phyloP scores from a whole-genome alignment of 2,797 vertebrate species.

The Notolepis coatsorum region DNA sequence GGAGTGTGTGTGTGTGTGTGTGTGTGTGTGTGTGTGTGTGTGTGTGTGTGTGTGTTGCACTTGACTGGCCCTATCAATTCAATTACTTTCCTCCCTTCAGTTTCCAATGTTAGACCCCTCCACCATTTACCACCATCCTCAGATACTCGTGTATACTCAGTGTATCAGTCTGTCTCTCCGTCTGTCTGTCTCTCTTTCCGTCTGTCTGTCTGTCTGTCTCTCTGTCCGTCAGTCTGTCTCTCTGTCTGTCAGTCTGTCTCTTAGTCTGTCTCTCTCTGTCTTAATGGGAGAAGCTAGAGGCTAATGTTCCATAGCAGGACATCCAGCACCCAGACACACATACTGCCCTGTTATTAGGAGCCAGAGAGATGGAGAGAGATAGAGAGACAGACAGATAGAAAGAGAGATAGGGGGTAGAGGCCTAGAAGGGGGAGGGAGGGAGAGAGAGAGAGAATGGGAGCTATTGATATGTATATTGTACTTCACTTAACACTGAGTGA shows the following conservation, averaged over 20 bases:
- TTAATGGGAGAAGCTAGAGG: constrained; percentile 69
- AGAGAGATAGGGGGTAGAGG: too few relatives aligned
- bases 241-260: constrained; percentile 36
- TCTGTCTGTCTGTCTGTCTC: constrained; percentile 23
- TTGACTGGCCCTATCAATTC: constrained; percentile 79
- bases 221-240: constrained; percentile 34
- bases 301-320: constrained; percentile 79
- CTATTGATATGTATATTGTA: too few relatives aligned
- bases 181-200: constrained; percentile 31
- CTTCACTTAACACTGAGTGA: too few relatives aligned
- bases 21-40: constrained; percentile 36
- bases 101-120: constrained; percentile 57
- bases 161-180: background rate
- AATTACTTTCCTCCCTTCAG: constrained; percentile 65
- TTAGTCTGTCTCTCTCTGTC: constrained; percentile 58
- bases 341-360: constrained; percentile 71
- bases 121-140: constrained; percentile 29
- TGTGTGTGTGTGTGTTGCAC: constrained; percentile 59
- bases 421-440: constrained; percentile 17
- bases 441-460: constrained; percentile 5
- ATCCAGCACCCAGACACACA: constrained; percentile 66
- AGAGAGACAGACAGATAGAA: constrained; percentile 11
- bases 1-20: constrained; percentile 28
- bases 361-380: constrained; percentile 36
- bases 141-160: constrained; percentile 9